Percentiles rank a stretch among this genome's conserved stretches.
Evolutionary conservation across 2,113 vertebrate species (phyloP).

Genomic region (Bambusicola thoracicus): DNA sequence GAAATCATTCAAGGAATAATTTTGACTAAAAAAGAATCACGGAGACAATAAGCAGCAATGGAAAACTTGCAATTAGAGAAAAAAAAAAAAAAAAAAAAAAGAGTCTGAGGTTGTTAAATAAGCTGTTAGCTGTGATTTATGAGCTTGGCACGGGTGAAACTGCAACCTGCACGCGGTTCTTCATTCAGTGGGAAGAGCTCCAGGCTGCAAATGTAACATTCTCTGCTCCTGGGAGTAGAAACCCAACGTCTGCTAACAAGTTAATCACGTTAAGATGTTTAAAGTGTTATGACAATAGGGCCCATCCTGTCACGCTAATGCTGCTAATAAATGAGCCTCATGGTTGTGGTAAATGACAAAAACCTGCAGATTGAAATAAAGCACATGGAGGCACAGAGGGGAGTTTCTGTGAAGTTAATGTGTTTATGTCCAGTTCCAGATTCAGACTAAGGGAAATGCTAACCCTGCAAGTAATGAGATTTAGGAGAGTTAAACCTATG

Average conservation of each 20-base stretch:
- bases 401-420: neutral
- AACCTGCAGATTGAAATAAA: neutral
- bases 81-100: neutral
- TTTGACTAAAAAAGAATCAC: neutral
- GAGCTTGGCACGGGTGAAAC: neutral
- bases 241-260: neutral
- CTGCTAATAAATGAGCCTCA: neutral
- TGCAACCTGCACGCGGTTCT: conserved; percentile 3
- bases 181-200: neutral
- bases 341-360: neutral
- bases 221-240: neutral
- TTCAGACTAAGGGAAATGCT: neutral
- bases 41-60: conserved; percentile 6
- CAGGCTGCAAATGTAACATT: neutral
- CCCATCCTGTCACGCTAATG: neutral
- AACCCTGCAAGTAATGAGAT: neutral
- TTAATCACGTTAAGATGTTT: conserved; percentile 22
- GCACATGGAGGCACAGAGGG: neutral
- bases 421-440: neutral
- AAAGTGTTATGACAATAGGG: conserved; percentile 1
- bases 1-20: neutral
- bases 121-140: conserved; percentile 55
- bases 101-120: conserved; percentile 14
- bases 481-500: neutral
- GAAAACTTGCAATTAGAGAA: neutral